phyloP scores from a whole-genome alignment of 2,113 vertebrate species.

The Dasyurus viverrinus region DNA sequence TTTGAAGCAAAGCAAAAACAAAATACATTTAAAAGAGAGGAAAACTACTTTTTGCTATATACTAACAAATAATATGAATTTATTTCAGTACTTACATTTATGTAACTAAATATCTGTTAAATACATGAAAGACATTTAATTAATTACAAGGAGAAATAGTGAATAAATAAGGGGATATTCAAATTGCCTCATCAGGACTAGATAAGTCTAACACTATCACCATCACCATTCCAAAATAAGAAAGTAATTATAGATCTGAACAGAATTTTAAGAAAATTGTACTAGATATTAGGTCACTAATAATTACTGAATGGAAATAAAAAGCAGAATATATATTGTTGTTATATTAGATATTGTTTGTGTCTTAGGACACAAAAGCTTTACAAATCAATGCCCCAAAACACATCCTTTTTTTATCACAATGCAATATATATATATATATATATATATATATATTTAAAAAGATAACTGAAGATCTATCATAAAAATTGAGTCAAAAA shows the following conservation, averaged over 20 bases:
- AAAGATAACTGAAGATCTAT: neutral
- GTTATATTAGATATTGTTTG: neutral
- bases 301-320: neutral
- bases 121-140: neutral
- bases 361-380: neutral
- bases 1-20: neutral
- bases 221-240: neutral
- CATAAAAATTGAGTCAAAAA: neutral
- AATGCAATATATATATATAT: neutral
- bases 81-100: neutral
- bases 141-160: neutral
- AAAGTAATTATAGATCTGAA: neutral
- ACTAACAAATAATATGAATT: neutral
- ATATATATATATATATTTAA: no score
- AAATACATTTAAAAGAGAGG: neutral
- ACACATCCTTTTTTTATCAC: neutral
- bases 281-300: neutral
- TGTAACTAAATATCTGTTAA: neutral
- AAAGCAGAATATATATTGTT: neutral
- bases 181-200: neutral
- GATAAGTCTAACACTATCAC: neutral
- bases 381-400: neutral
- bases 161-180: neutral
- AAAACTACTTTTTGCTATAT: neutral
- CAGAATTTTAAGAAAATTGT: neutral